Conservation (phyloP, 2,113 vertebrate species). For the Eptesicus fuscus region DNA sequence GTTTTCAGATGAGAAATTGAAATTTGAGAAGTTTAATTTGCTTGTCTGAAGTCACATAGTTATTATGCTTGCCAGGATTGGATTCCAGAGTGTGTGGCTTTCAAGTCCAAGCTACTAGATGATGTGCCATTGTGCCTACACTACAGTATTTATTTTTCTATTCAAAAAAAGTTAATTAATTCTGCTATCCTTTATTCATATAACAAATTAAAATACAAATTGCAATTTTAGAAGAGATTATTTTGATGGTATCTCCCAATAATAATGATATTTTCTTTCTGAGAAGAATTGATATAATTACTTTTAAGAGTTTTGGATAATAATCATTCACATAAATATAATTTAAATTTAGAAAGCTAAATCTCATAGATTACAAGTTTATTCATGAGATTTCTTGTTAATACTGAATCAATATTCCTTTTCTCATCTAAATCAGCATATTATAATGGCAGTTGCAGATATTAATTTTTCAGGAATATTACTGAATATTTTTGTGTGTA, state of each 20-base stretch:
- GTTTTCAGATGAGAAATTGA: not conserved
- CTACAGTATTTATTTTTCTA: not conserved
- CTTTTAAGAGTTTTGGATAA: conserved; percentile 38
- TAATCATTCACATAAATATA: conserved; percentile 50
- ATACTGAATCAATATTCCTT: not conserved
- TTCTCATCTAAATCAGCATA: conserved; percentile 51
- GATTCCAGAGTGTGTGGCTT: not conserved
- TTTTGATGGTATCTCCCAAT: not conserved
- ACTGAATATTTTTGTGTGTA: not conserved
- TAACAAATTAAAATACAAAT: conserved; percentile 32
- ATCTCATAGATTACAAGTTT: conserved; percentile 30
- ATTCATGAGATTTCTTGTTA: conserved; percentile 45
- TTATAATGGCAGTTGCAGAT: not conserved
- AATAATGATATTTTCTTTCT: conserved; percentile 21
- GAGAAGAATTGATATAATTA: conserved; percentile 27
- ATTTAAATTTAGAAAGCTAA: conserved; percentile 42
- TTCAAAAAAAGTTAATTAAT: conserved; percentile 14
- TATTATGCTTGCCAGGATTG: not conserved
- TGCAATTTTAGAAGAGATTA: conserved; percentile 15
- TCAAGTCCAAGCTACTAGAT: not conserved
- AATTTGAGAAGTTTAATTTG: not conserved
- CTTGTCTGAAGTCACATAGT: not conserved
- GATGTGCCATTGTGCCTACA: not conserved
- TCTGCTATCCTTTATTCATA: not conserved
- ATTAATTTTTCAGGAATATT: conserved; percentile 43